phyloP scores from a whole-genome alignment of 2,113 vertebrate species.

The Percopsis transmontana region DNA sequence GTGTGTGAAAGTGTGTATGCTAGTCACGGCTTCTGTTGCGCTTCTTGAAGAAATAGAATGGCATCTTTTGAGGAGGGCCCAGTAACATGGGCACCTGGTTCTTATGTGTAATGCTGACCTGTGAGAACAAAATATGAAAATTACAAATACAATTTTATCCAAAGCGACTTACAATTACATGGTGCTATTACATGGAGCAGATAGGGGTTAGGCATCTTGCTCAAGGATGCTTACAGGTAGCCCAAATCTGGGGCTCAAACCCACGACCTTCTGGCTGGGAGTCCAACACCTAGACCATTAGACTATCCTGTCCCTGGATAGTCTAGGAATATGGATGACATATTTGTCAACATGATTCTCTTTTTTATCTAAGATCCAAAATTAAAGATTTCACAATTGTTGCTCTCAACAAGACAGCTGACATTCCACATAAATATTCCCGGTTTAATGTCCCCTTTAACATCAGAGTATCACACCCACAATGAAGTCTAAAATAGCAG shows the following conservation, averaged over 20 bases:
- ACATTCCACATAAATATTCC: neutral
- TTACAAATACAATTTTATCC: neutral
- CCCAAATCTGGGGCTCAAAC: too few species aligned
- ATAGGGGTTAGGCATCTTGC: too few species aligned
- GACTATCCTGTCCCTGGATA: too few species aligned
- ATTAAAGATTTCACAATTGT: neutral
- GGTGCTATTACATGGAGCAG: too few species aligned
- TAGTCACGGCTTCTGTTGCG: conserved; percentile 86
- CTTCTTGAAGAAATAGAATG: conserved; percentile 90
- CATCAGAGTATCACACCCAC: neutral
- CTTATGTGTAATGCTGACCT: conserved; percentile 94
- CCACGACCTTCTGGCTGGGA: too few species aligned
- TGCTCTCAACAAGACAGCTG: neutral
- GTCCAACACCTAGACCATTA: too few species aligned
- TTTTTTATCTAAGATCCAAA: neutral
- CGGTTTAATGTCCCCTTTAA: neutral
- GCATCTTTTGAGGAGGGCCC: conserved; percentile 90
- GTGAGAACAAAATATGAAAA: conserved; percentile 43
- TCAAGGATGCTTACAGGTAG: too few species aligned
- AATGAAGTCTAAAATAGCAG: neutral
- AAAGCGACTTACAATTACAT: too few species aligned
- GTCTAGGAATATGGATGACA: neutral
- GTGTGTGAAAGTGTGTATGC: conserved; percentile 22
- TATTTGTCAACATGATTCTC: neutral
- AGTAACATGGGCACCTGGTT: conserved; percentile 95